A percentile compares a stretch with the other conserved stretches of the same genome.
Conservation (phyloP, 2,888 invertebrate species). For the Resseliella maxima region DNA sequence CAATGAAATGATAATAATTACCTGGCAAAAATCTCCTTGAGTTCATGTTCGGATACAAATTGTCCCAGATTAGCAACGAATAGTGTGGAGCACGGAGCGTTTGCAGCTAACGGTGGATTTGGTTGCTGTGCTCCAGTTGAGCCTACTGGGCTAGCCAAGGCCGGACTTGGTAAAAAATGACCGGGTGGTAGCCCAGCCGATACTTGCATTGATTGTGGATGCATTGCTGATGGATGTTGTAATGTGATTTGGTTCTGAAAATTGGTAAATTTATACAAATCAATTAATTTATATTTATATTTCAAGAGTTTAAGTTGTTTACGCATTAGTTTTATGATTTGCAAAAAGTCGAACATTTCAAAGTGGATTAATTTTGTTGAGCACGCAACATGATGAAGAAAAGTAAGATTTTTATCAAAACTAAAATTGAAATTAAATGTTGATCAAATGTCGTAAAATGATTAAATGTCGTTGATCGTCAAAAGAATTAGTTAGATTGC, state of each 20-base stretch:
- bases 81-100: slow-evolving; percentile 95
- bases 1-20: slow-evolving; percentile 66
- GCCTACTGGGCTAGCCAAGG: slow-evolving; percentile 90
- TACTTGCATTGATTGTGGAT: slow-evolving; percentile 78
- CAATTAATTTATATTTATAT: background rate
- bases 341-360: background rate
- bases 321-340: background rate
- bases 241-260: slow-evolving; percentile 70
- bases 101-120: slow-evolving; percentile 71
- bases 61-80: slow-evolving; percentile 99
- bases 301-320: background rate
- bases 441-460: no score
- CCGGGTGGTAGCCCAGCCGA: slow-evolving; percentile 71
- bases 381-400: background rate
- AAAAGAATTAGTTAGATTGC: background rate
- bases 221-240: slow-evolving; percentile 69
- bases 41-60: slow-evolving; percentile 97
- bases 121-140: slow-evolving; percentile 73
- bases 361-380: background rate
- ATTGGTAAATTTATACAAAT: background rate
- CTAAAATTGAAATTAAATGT: background rate
- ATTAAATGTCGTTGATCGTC: background rate
- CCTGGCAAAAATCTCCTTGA: slow-evolving; percentile 98
- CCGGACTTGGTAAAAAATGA: slow-evolving; percentile 92
- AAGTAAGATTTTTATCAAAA: background rate